Evolutionary conservation across 1,140 invertebrate genomes (phyloP).

Genomic region (Dendroctonus valens): DNA sequence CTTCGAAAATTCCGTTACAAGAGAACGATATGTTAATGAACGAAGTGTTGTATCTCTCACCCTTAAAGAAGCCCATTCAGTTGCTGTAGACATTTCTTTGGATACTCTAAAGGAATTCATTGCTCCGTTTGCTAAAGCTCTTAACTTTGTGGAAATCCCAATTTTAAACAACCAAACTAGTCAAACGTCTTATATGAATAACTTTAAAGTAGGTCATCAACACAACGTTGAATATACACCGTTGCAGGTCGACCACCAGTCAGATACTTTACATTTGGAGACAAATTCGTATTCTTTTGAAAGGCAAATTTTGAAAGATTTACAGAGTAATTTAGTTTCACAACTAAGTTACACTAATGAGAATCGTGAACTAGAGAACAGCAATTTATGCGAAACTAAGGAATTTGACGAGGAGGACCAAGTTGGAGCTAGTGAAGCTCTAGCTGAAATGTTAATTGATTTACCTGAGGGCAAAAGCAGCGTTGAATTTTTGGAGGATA

Average conservation of each 20-base stretch:
- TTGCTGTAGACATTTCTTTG: slow-evolving; percentile 42
- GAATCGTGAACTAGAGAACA: no score
- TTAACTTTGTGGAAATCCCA: slow-evolving; percentile 39
- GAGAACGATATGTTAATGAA: not conserved
- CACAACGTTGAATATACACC: slow-evolving; percentile 35
- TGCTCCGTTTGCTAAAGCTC: slow-evolving; percentile 43
- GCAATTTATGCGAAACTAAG: slow-evolving; percentile 10
- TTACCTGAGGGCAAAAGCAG: not conserved
- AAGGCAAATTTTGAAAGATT: slow-evolving; percentile 37
- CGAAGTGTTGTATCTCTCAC: slow-evolving; percentile 38
- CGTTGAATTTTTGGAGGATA: not conserved
- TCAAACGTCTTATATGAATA: slow-evolving; percentile 42
- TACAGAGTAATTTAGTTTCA: slow-evolving; percentile 35
- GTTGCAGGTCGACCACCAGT: slow-evolving; percentile 24
- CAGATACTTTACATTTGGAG: slow-evolving; percentile 21
- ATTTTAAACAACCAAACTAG: slow-evolving; percentile 28
- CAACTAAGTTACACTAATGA: no score
- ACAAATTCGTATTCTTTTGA: slow-evolving; percentile 33
- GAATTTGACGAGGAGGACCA: slow-evolving; percentile 33
- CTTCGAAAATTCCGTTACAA: not conserved
- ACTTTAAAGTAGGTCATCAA: slow-evolving; percentile 18
- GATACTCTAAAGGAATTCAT: slow-evolving; percentile 44
- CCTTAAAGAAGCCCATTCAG: slow-evolving; percentile 37
- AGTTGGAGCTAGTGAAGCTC: not conserved
- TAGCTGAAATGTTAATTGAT: not conserved